Evolutionary conservation across 2,888 invertebrate genomes (phyloP).

Genomic region (Tiliacea aurago): DNA sequence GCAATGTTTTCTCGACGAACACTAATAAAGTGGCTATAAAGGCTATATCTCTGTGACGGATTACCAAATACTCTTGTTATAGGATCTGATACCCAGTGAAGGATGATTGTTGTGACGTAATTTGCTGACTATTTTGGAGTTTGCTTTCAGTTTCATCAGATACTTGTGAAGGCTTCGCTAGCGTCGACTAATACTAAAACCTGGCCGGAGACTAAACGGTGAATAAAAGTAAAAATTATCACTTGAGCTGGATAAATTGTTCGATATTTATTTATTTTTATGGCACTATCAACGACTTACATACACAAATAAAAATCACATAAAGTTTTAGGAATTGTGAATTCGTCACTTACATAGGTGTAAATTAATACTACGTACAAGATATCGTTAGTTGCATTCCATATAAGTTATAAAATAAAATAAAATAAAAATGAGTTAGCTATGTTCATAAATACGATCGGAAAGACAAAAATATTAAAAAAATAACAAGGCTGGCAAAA

Average conservation of each 20-base stretch:
- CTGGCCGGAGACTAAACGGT: neutral
- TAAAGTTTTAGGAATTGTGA: too few species aligned
- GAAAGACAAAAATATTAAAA: too few species aligned
- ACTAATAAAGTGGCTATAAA: conserved; percentile 44
- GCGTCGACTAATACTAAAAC: neutral
- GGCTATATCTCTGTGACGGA: conserved; percentile 41
- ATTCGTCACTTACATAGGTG: too few species aligned
- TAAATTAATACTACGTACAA: too few species aligned
- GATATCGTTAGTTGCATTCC: too few species aligned
- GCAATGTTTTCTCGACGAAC: conserved; percentile 42
- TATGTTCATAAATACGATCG: too few species aligned
- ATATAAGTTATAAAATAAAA: too few species aligned
- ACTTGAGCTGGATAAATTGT: neutral
- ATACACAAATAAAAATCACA: too few species aligned
- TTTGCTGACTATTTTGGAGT: conserved; percentile 15
- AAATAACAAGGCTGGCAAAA: too few species aligned
- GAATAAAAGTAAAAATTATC: neutral
- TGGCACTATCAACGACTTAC: too few species aligned
- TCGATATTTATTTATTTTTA: too few species aligned
- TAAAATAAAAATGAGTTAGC: too few species aligned
- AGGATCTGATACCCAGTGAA: conserved; percentile 45
- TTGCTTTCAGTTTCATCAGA: neutral
- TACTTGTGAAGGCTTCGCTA: neutral
- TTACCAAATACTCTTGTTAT: conserved; percentile 28
- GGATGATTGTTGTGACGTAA: conserved; percentile 37